Evolutionary conservation across 2,797 vertebrate species (phyloP).

Genomic region (Limosa lapponica): DNA sequence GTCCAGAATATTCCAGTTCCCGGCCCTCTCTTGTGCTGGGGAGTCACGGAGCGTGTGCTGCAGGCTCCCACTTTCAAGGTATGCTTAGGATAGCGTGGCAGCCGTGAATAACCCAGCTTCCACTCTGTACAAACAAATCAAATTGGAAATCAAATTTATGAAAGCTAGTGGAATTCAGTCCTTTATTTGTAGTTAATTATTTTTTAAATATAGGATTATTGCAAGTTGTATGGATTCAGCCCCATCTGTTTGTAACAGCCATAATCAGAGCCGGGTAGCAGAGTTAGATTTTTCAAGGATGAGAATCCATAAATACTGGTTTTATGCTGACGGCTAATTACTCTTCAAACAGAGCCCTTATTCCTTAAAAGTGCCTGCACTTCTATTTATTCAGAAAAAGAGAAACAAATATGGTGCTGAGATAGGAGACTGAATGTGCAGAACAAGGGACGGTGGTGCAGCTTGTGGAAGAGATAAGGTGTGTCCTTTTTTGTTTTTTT

Average conservation of each 20-base stretch:
- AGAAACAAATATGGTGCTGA: constrained; percentile 15
- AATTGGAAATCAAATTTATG: background rate
- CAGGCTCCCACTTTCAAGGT: background rate
- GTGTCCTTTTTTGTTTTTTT: background rate
- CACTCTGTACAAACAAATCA: background rate
- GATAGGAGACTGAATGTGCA: background rate
- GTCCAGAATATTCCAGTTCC: background rate
- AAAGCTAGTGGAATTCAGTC: background rate
- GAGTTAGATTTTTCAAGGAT: constrained; percentile 49
- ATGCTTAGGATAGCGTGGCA: background rate
- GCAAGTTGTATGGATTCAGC: constrained; percentile 17
- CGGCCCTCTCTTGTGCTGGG: rapidly evolving
- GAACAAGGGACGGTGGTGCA: constrained; percentile 14
- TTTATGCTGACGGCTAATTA: constrained; percentile 67
- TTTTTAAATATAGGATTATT: constrained; percentile 45
- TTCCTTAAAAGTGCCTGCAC: constrained; percentile 56
- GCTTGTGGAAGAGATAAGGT: constrained; percentile 8
- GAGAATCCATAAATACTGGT: constrained; percentile 57
- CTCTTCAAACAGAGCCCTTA: constrained; percentile 54
- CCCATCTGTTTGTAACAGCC: constrained; percentile 45
- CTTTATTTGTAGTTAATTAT: constrained; percentile 50
- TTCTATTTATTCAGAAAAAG: constrained; percentile 25
- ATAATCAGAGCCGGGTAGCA: background rate
- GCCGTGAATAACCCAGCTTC: background rate
- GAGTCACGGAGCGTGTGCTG: background rate